Percentiles rank a stretch among this genome's conserved stretches.
phyloP scores from a whole-genome alignment of 37 sponge, comb jelly and placozoan genomes.

The Spongia lamella region DNA sequence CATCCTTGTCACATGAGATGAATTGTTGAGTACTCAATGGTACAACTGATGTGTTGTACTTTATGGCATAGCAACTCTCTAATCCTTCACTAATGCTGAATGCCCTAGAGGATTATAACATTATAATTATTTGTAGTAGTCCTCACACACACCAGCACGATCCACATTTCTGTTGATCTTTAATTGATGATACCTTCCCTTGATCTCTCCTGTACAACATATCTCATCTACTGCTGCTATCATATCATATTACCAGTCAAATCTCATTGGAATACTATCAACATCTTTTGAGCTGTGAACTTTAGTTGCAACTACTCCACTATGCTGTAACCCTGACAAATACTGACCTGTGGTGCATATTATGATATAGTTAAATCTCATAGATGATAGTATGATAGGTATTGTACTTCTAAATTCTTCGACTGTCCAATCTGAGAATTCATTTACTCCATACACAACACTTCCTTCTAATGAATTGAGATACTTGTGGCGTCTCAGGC shows the following conservation, averaged over 20 bases:
- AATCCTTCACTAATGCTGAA: constrained; percentile 83
- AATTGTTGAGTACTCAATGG: constrained; percentile 78
- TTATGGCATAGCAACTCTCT: constrained; percentile 64
- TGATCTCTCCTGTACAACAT: constrained; percentile 42
- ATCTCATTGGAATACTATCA: no score
- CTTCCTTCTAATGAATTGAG: constrained; percentile 66
- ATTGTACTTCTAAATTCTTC: constrained; percentile 79
- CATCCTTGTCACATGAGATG: constrained; percentile 66
- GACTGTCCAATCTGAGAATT: constrained; percentile 82
- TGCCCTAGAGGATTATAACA: constrained; percentile 49
- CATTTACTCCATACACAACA: constrained; percentile 76
- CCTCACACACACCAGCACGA: constrained; percentile 72
- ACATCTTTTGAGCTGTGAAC: no score
- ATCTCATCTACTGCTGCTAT: no score
- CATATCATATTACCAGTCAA: no score
- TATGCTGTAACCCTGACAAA: no score
- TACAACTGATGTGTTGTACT: neutral
- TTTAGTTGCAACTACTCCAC: no score
- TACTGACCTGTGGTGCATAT: no score
- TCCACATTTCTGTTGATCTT: constrained; percentile 76
- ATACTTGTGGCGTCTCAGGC: constrained; percentile 45
- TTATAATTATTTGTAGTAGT: no score
- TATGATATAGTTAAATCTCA: no score
- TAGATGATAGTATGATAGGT: no score
- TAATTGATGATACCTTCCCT: constrained; percentile 36